Evolutionary conservation across 2,113 vertebrate genomes (phyloP), one percentile per base, ranked within the genome.

Genomic region (Cottus gobio): DNA sequence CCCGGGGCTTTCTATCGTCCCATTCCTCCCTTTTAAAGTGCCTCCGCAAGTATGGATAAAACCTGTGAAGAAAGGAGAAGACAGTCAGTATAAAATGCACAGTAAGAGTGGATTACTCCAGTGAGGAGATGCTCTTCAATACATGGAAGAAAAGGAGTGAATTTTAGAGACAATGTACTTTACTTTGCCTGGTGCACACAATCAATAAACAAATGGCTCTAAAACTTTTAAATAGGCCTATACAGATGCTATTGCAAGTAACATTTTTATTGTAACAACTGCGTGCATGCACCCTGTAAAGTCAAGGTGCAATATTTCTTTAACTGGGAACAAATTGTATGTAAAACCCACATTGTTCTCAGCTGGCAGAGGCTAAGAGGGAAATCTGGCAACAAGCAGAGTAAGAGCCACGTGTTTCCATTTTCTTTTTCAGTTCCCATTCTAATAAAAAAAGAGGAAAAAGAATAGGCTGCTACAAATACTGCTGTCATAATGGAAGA

Each of bases 31-130:
- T 96, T 99, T 99, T 94, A 99, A 95, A 84, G 96, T 98, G 94
- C 97, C 98, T 93, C 97, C 98, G 84, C 97, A 99, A 50, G 97
- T 98, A 92, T 97, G 97, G 96, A 98, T 97, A 95, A 99, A 98
- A 92, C 98, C 98, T 99, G 93, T 72, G 82, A 65, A 60, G 44
- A 88, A 31, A 90, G 56, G 74, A 82, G 78, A 77, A 85, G 18
- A 87, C n/a, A 34, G 52, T 84, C 16, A 62, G 46, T 70, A 83
- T 72, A 44, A 75, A 75, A 62, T 4, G 0, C 31, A 18, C 6
- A 70, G 15, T 58, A 18, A 48, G 20, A 31, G n/a, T 73, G 36
- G 37, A 22, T 44, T 60, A 68, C 24, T 26, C 39, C 15, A 30
- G 52, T 52, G 26, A 52, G 26, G 26, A 75, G 34, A 74, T 26